These are phyloP conservation scores for Sicus ferrugineus DNA, from an alignment of 2,888 invertebrate genomes.

Conservation along the genomic window DNA sequence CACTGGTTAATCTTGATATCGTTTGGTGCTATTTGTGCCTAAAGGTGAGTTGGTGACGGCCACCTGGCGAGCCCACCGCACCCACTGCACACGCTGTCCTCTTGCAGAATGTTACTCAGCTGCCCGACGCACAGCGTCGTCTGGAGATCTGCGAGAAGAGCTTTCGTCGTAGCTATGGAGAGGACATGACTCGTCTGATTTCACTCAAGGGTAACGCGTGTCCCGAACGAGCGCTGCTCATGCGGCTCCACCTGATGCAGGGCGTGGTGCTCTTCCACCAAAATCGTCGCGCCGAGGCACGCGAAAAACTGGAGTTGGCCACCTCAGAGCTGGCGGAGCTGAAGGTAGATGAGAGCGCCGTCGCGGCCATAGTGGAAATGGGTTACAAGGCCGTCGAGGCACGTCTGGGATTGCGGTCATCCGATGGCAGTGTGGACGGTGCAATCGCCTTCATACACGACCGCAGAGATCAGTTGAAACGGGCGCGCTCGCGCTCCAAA, in stretches of 20 bases:
- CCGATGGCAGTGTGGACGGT: constrained; percentile 68
- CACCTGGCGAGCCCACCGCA: no score
- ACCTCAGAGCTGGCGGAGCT: constrained; percentile 72
- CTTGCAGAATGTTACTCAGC: constrained; percentile 70
- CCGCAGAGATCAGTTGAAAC: constrained; percentile 66
- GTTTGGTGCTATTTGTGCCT: constrained; percentile 89
- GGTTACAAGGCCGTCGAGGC: constrained; percentile 75
- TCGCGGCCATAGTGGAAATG: constrained; percentile 69
- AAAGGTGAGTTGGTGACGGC: constrained; percentile 50
- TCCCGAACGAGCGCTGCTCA: constrained; percentile 77
- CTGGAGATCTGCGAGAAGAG: constrained; percentile 73
- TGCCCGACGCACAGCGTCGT: constrained; percentile 77
- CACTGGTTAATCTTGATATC: constrained; percentile 82
- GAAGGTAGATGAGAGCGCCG: constrained; percentile 69
- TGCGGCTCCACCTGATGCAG: constrained; percentile 81
- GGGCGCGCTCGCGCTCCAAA: constrained; percentile 66
- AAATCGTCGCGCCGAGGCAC: constrained; percentile 73
- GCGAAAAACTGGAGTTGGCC: constrained; percentile 69
- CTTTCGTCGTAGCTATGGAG: constrained; percentile 73
- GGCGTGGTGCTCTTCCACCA: constrained; percentile 82
- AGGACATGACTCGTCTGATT: constrained; percentile 70
- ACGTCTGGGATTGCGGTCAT: constrained; percentile 73
- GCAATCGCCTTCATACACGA: constrained; percentile 75
- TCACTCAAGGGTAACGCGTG: constrained; percentile 69
- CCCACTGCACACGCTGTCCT: no score